Evolutionary conservation across 2,888 invertebrate species (phyloP).

Genomic region (Nudaria mundana): DNA sequence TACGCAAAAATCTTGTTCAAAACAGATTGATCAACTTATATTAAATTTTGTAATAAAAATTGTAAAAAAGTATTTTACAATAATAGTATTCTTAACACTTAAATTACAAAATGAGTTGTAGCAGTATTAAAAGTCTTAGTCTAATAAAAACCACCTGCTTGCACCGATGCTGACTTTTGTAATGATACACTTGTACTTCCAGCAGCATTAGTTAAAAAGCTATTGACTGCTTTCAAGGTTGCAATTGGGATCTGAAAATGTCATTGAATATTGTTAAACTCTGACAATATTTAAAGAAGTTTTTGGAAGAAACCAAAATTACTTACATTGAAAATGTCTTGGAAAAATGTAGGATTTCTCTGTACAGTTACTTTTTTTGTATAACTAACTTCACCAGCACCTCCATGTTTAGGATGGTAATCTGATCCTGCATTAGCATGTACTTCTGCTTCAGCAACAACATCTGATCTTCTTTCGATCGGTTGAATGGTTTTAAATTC

Average conservation of each 20-base stretch:
- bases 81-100: too few relatives aligned
- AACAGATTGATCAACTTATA: too few relatives aligned
- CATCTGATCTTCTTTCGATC: conserved; percentile 59
- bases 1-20: too few relatives aligned
- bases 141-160: conserved; percentile 39
- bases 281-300: background rate
- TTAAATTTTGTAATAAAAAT: too few relatives aligned
- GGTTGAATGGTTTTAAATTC: conserved; percentile 35
- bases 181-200: conserved; percentile 63
- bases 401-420: conserved; percentile 29
- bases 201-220: conserved; percentile 79
- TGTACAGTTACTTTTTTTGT: conserved; percentile 52
- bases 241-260: conserved; percentile 83
- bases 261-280: background rate
- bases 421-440: conserved; percentile 23
- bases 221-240: conserved; percentile 82
- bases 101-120: too few relatives aligned
- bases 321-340: conserved; percentile 84
- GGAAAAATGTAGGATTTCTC: conserved; percentile 73
- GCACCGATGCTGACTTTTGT: conserved; percentile 64
- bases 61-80: too few relatives aligned
- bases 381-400: conserved; percentile 43
- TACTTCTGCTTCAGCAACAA: conserved; percentile 42
- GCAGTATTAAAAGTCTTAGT: too few relatives aligned
- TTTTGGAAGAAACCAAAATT: background rate